Conservation (phyloP, 30 jellyfish, hydroid and myxozoan genomes). For the Chrysaora quinquecirrha region DNA sequence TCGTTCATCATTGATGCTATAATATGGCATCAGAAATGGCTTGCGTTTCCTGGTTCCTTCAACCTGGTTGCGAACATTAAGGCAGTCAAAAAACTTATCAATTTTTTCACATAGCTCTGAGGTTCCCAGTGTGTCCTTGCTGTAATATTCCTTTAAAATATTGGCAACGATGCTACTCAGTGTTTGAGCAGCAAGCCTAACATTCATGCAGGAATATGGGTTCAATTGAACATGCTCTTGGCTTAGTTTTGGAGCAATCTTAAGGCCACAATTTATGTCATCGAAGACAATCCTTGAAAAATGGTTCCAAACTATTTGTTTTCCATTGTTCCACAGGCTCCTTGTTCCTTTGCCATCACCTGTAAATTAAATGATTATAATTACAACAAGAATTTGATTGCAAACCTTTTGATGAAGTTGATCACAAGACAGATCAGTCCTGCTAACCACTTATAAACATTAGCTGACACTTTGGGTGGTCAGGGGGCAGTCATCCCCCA, state of each 20-base stretch:
- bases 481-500: neutral
- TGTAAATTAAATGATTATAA: too few relatives aligned
- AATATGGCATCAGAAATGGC: conserved; percentile 32
- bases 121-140: conserved; percentile 33
- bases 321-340: conserved; percentile 49
- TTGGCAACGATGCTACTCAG: conserved; percentile 28
- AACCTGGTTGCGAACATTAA: conserved; percentile 30
- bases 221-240: conserved; percentile 32
- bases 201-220: conserved; percentile 62
- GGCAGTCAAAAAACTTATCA: conserved; percentile 41
- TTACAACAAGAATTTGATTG: neutral
- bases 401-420: neutral
- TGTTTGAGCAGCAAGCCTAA: conserved; percentile 38
- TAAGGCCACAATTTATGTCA: conserved; percentile 22
- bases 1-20: conserved; percentile 41
- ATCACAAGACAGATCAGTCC: neutral
- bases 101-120: conserved; percentile 49
- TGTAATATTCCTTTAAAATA: conserved; percentile 17
- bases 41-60: conserved; percentile 39
- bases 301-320: conserved; percentile 26
- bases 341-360: too few relatives aligned
- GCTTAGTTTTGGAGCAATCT: conserved; percentile 15
- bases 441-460: neutral
- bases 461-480: neutral
- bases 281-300: conserved; percentile 30